A percentile compares a stretch with the other conserved stretches of the same genome.
Evolutionary conservation across 2,113 vertebrate species (phyloP).

Genomic region (Hyperopisus bebe): DNA sequence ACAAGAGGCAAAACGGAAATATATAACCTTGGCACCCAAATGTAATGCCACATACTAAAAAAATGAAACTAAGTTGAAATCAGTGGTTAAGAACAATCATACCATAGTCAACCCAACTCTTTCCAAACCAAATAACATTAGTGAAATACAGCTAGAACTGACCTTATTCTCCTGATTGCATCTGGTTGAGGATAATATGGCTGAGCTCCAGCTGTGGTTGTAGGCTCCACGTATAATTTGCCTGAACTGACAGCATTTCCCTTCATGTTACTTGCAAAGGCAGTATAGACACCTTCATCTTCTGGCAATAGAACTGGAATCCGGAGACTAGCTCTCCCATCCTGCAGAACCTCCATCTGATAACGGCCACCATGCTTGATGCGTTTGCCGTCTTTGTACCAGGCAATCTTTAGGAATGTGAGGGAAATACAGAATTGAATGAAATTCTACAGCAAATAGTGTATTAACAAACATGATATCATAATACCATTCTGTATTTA

Average conservation of each 20-base stretch:
- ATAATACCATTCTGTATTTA: neutral
- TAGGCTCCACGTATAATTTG: constrained; percentile 86
- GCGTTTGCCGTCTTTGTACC: constrained; percentile 96
- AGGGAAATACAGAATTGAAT: neutral
- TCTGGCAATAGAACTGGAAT: constrained; percentile 82
- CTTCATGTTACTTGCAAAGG: constrained; percentile 82
- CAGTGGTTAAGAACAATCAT: neutral
- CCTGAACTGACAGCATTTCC: constrained; percentile 92
- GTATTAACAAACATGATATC: neutral
- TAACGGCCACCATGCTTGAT: constrained; percentile 74
- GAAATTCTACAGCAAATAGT: neutral
- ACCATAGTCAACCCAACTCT: neutral
- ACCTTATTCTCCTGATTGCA: constrained; percentile 84
- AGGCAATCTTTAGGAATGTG: constrained; percentile 88
- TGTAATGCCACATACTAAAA: neutral
- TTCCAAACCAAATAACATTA: neutral
- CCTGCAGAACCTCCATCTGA: constrained; percentile 83
- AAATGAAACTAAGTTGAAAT: neutral
- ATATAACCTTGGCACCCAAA: neutral
- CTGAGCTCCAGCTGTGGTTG: constrained; percentile 67
- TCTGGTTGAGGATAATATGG: constrained; percentile 81
- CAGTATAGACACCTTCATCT: constrained; percentile 95
- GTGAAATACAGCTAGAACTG: constrained; percentile 22
- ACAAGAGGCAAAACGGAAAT: neutral
- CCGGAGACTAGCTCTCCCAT: constrained; percentile 83